These are phyloP conservation scores for Thyatira batis DNA, from an alignment of 2,888 invertebrate species.

Conservation along the genomic window DNA sequence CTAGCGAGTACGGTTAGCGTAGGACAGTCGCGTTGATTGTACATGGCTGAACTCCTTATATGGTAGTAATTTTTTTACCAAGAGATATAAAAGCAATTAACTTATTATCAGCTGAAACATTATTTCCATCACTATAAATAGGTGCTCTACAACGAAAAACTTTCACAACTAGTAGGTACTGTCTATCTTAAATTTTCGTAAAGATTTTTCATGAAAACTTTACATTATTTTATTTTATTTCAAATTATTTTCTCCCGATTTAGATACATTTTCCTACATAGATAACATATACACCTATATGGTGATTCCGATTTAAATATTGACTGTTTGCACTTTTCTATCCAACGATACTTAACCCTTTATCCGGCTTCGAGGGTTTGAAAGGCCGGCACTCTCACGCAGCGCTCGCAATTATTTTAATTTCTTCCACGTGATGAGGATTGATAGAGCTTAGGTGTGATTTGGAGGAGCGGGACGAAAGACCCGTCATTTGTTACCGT, in stretches of 20 bases:
- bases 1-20: constrained; percentile 52
- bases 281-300: neutral
- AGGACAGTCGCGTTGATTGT: constrained; percentile 43
- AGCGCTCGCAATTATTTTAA: constrained; percentile 76
- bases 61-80: no score
- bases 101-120: neutral
- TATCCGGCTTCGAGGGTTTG: constrained; percentile 28
- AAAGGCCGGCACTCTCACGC: constrained; percentile 58
- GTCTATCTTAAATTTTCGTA: no score
- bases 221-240: no score
- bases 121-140: no score
- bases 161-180: no score
- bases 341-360: constrained; percentile 57
- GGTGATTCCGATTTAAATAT: neutral
- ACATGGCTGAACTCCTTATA: no score
- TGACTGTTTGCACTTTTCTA: constrained; percentile 10
- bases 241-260: no score
- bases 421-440: constrained; percentile 71
- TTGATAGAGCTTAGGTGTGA: constrained; percentile 71
- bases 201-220: no score
- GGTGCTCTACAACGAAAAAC: no score
- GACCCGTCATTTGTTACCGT: constrained; percentile 64
- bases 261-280: neutral
- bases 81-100: constrained; percentile 11
- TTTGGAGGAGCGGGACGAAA: constrained; percentile 37